Conservation (phyloP, 2,797 vertebrate genomes). For the Falco peregrinus region DNA sequence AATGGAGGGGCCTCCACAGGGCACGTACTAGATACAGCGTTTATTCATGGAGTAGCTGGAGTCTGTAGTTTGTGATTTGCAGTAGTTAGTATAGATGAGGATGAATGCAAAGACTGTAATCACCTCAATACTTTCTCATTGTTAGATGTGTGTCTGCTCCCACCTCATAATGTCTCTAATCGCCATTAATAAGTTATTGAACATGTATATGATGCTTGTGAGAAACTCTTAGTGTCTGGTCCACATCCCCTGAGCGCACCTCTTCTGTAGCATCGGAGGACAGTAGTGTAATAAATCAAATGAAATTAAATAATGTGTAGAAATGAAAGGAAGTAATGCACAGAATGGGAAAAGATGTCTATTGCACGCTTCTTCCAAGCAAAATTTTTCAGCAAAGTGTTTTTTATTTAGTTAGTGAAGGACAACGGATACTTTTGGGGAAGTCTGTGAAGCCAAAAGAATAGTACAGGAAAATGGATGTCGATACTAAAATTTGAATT, state of each 20-base stretch:
- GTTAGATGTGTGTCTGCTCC: conserved; percentile 1
- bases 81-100: neutral
- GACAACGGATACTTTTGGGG: neutral
- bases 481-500: neutral
- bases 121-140: neutral
- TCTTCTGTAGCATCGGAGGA: neutral
- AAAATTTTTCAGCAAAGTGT: neutral
- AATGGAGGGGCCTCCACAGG: neutral
- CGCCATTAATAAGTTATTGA: neutral
- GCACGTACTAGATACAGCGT: neutral
- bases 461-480: neutral
- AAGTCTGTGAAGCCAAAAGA: neutral
- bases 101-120: neutral
- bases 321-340: neutral
- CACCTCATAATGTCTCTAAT: neutral
- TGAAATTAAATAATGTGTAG: neutral
- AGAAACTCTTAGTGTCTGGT: neutral
- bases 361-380: neutral
- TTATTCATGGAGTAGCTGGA: neutral
- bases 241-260: neutral
- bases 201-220: neutral
- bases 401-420: conserved; percentile 18
- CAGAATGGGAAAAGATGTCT: neutral
- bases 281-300: neutral
- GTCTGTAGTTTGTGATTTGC: neutral